These are phyloP conservation scores for Pseudolaguvia tuberculata DNA, from an alignment of 2,113 vertebrate genomes.

Conservation along the genomic window DNA sequence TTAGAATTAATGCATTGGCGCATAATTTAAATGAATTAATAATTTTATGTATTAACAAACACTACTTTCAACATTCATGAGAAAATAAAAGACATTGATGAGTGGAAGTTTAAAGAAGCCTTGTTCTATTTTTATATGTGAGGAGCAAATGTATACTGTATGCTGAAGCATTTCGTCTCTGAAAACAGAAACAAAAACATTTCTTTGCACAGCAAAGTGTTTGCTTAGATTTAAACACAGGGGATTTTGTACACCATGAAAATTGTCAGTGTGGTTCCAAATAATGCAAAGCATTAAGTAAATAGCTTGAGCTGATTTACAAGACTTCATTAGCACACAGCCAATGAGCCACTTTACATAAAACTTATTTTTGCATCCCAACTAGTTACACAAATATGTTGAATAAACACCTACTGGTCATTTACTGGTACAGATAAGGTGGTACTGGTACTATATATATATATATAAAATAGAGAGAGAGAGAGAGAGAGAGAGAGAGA, in stretches of 20 bases:
- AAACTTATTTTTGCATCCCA: conserved; percentile 2
- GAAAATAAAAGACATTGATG: too few relatives aligned
- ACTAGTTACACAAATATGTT: conserved; percentile 5
- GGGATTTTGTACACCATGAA: neutral
- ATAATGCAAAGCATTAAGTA: conserved; percentile 2
- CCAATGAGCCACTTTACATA: conserved; percentile 23
- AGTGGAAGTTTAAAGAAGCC: neutral
- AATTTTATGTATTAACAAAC: neutral
- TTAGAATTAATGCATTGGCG: neutral
- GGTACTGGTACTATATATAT: too few relatives aligned
- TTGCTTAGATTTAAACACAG: conserved; percentile 2
- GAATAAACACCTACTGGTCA: conserved; percentile 17
- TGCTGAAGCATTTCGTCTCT: neutral
- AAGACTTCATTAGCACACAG: neutral
- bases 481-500: too few relatives aligned
- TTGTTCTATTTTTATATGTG: conserved; percentile 2
- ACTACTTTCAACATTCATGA: conserved; percentile 1
- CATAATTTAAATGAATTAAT: too few relatives aligned
- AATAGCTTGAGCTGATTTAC: conserved; percentile 1
- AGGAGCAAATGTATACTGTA: neutral
- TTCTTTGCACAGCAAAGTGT: neutral
- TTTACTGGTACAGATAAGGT: too few relatives aligned
- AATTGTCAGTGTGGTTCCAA: neutral
- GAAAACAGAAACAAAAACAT: conserved; percentile 7
- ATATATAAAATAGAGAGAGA: too few relatives aligned